Base-by-base conservation (phyloP, 2,113 vertebrate species). In the Pavo muticus region DNA sequence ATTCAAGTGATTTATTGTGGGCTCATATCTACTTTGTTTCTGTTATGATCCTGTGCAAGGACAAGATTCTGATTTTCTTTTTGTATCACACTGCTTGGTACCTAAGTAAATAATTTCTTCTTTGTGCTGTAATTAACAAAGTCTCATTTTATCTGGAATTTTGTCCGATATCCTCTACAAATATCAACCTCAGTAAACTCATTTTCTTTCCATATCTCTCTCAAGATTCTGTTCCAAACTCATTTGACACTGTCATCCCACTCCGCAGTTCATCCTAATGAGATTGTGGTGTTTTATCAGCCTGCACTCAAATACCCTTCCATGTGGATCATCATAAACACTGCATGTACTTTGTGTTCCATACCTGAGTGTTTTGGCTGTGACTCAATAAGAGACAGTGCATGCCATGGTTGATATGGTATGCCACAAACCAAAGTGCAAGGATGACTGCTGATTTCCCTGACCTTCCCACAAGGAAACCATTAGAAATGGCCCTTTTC, bases 241-340 rank as follows among this genome's bases (percentile, higher is more conserved):
- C 4, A 12, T 54, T 32, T 50, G 12, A 4, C 10, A 0, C 0
- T 25, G 14, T 10, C 5, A 39, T 47, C 35, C 32, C 12, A 2
- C 10, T 59, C 6, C 8, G 7, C 25, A 20, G 19, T n/a, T 40
- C 14, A 5, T 87, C 4, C 21, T 2, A 6, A 5, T 9, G 19
- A 81, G 44, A 75, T 18, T 3, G 20, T 29, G 11, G 9, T 37
- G 10, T 50, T 91, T 67, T 24, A 3, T 37, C 13, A 65, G 3
- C 11, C 17, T 80, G 14, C 15, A 3, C 30, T 63, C 35, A 87
- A 29, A 42, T 13, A 39, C 8, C 4, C 6, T 7, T 81, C 12
- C 2, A 1, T 10, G 8, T 50, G 16, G 11, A 32, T 19, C 60
- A 1, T 35, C n/a, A 45, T 24, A 71, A 10, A 48, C 37, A 45